These are phyloP conservation scores for Miichthys miiuy DNA, from an alignment of 2,797 vertebrate genomes.

Conservation along the genomic window DNA sequence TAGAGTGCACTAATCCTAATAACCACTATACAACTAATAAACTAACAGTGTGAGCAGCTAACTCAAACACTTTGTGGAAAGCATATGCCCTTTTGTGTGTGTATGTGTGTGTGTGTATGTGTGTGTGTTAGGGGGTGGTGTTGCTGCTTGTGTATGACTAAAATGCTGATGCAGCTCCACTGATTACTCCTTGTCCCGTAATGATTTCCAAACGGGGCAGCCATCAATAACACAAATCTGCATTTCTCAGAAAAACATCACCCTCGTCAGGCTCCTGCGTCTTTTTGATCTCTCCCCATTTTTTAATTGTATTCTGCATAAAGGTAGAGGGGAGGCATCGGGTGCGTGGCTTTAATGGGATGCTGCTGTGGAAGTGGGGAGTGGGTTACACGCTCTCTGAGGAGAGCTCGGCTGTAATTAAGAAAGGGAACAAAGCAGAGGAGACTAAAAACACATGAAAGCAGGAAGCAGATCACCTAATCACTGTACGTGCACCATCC, in stretches of 20 bases:
- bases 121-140: slow-evolving; percentile 21
- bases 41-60: slow-evolving; percentile 21
- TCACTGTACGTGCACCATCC: slow-evolving; percentile 67
- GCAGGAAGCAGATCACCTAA: slow-evolving; percentile 78
- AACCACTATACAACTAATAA: slow-evolving; percentile 33
- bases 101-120: slow-evolving; percentile 9
- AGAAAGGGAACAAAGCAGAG: slow-evolving; percentile 85
- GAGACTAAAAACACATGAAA: slow-evolving; percentile 86
- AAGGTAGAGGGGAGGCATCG: slow-evolving; percentile 57
- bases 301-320: slow-evolving; percentile 85
- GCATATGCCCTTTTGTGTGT: slow-evolving; percentile 17
- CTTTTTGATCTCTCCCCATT: slow-evolving; percentile 83
- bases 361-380: slow-evolving; percentile 76
- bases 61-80: slow-evolving; percentile 48
- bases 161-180: slow-evolving; percentile 84
- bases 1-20: slow-evolving; percentile 25
- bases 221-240: slow-evolving; percentile 87
- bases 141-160: slow-evolving; percentile 53
- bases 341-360: slow-evolving; percentile 73
- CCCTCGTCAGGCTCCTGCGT: slow-evolving; percentile 76
- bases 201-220: slow-evolving; percentile 83
- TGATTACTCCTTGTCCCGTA: slow-evolving; percentile 80
- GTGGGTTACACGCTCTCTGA: slow-evolving; percentile 79
- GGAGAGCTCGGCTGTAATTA: slow-evolving; percentile 86
- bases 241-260: slow-evolving; percentile 83